These are phyloP conservation scores for Otolemur garnettii DNA, from an alignment of 2,113 vertebrate genomes.

Conservation along the genomic window DNA sequence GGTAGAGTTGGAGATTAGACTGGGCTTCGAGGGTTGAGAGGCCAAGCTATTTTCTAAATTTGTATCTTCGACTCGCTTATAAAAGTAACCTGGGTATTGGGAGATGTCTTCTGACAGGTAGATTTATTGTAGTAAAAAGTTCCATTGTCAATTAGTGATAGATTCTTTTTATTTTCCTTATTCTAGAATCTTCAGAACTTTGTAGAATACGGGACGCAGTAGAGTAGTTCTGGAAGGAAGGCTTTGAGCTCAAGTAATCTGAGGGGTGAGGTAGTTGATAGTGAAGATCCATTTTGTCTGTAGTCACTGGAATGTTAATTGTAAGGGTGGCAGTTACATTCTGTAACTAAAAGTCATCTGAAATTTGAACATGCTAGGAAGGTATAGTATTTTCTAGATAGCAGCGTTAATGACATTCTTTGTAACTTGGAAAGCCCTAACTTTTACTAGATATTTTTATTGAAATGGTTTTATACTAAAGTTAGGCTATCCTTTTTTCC, in stretches of 20 bases:
- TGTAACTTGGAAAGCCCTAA: too few relatives aligned
- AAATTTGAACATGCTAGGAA: neutral
- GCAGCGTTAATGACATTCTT: neutral
- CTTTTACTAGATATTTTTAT: too few relatives aligned
- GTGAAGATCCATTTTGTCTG: neutral
- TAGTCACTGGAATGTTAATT: neutral
- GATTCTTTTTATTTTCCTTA: neutral
- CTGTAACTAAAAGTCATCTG: neutral
- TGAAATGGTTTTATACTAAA: too few relatives aligned
- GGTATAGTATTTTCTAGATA: neutral
- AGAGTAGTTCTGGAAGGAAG: slow-evolving; percentile 17
- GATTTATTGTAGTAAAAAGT: slow-evolving; percentile 13
- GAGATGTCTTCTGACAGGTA: neutral
- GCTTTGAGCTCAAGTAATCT: neutral
- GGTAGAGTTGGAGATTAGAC: neutral
- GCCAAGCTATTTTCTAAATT: neutral
- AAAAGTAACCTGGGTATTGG: neutral
- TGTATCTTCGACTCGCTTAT: neutral
- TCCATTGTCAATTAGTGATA: too few relatives aligned
- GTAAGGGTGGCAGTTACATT: neutral
- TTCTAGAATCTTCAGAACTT: slow-evolving; percentile 16
- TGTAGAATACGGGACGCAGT: neutral
- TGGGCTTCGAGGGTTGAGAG: neutral
- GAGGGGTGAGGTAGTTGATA: neutral
- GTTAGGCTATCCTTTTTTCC: too few relatives aligned